These are phyloP conservation scores for Macrosteles quadrilineatus DNA, from an alignment of 1,140 invertebrate genomes.

Conservation along the genomic window DNA sequence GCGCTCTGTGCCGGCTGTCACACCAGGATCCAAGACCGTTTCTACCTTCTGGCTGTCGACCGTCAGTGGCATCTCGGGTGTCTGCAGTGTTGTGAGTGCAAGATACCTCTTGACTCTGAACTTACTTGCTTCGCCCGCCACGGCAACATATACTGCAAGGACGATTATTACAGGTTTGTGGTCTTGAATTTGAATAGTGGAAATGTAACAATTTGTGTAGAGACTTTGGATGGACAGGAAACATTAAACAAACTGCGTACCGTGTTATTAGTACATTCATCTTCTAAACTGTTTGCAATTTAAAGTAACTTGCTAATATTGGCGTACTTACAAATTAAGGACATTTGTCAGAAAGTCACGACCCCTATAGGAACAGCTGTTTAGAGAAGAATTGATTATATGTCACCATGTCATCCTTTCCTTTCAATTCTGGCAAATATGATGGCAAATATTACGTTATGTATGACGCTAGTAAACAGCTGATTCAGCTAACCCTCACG, in stretches of 20 bases:
- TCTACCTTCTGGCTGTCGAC: conserved; percentile 86
- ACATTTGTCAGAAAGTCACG: too few relatives aligned
- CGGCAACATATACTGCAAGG: conserved; percentile 92
- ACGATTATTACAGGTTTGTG: conserved; percentile 93
- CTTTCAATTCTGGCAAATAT: too few relatives aligned
- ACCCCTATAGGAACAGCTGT: too few relatives aligned
- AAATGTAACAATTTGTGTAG: too few relatives aligned
- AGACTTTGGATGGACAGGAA: conserved; percentile 32
- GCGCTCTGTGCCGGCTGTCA: too few relatives aligned
- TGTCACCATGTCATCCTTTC: too few relatives aligned
- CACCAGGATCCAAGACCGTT: conserved; percentile 63
- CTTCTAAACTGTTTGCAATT: background rate
- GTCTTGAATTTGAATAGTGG: too few relatives aligned
- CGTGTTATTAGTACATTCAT: background rate
- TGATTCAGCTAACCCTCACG: too few relatives aligned
- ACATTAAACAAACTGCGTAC: background rate
- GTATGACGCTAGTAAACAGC: too few relatives aligned
- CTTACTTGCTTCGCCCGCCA: conserved; percentile 87
- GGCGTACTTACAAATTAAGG: too few relatives aligned
- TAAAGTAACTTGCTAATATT: background rate
- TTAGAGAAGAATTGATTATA: too few relatives aligned
- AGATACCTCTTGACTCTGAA: conserved; percentile 79
- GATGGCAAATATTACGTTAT: too few relatives aligned
- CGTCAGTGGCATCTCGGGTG: conserved; percentile 87
- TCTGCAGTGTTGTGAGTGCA: conserved; percentile 84